phyloP scores from a whole-genome alignment of 2,797 vertebrate species.

The Sebastes ruberrimus region DNA sequence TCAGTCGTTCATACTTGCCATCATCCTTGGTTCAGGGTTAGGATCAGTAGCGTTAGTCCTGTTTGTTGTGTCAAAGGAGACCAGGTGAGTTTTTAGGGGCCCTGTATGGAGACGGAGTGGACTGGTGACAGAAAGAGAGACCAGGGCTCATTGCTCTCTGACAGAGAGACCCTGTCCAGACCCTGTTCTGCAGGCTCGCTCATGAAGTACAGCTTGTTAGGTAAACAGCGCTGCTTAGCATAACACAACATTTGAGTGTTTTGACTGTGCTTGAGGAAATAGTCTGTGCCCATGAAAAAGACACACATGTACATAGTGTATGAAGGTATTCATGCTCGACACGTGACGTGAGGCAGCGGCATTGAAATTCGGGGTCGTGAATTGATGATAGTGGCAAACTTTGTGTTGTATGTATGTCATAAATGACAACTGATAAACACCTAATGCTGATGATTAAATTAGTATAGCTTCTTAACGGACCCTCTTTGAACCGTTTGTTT shows the following conservation, averaged over 20 bases:
- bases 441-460: conserved; percentile 1
- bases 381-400: not conserved
- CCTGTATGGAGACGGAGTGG: conserved; percentile 33
- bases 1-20: not conserved
- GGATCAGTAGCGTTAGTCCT: conserved; percentile 29
- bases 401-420: not conserved
- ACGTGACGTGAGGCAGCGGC: conserved; percentile 24
- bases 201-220: conserved; percentile 78
- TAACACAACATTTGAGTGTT: conserved; percentile 83
- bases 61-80: conserved; percentile 74
- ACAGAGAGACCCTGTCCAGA: conserved; percentile 83
- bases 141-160: conserved; percentile 68
- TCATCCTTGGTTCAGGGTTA: conserved; percentile 11
- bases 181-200: conserved; percentile 67
- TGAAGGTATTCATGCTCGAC: conserved; percentile 69
- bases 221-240: conserved; percentile 81
- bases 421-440: not conserved
- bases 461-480: not conserved
- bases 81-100: conserved; percentile 69
- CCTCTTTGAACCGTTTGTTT: not conserved
- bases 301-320: conserved; percentile 68
- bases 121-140: conserved; percentile 69
- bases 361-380: conserved; percentile 26
- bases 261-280: conserved; percentile 82
- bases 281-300: conserved; percentile 76